A percentile compares a stretch with the other conserved stretches of the same genome.
Conservation (phyloP, 2,797 vertebrate genomes). For the Brotula barbata region DNA sequence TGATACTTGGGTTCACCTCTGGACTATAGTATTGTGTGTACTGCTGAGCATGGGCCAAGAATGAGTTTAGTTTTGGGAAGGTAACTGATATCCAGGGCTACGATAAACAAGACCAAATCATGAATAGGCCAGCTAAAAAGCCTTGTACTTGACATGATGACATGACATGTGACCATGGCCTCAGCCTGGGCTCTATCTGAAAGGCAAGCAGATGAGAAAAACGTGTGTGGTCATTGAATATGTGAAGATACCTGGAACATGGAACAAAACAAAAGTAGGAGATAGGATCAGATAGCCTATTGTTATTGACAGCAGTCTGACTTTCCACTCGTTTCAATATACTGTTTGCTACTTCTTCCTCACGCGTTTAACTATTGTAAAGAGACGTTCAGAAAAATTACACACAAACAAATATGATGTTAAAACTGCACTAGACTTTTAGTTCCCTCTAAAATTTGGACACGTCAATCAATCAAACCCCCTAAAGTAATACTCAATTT, state of each 20-base stretch:
- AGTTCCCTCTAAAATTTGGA: too few species aligned
- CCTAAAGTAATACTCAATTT: too few species aligned
- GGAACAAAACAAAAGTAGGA: too few species aligned
- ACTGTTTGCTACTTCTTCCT: too few species aligned
- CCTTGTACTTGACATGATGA: conserved; percentile 10
- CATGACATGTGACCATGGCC: not conserved
- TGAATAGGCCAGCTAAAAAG: conserved; percentile 8
- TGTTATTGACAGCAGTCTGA: too few species aligned
- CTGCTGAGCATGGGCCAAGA: not conserved
- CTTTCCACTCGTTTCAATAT: too few species aligned
- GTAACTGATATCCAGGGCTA: conserved; percentile 34
- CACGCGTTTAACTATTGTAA: too few species aligned
- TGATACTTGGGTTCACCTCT: conserved; percentile 1
- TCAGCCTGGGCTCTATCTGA: conserved; percentile 11
- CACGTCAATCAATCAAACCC: too few species aligned
- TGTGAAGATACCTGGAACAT: conserved; percentile 7
- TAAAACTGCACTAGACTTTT: too few species aligned
- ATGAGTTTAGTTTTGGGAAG: conserved; percentile 12
- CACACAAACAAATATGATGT: too few species aligned
- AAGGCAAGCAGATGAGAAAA: conserved; percentile 14
- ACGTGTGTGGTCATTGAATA: not conserved
- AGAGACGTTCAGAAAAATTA: too few species aligned
- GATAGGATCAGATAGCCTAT: too few species aligned
- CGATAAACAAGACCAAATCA: conserved; percentile 39
- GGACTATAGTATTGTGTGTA: conserved; percentile 3